These are phyloP conservation scores for Synergus itoensis DNA, from an alignment of 2,888 invertebrate genomes.

Conservation along the genomic window DNA sequence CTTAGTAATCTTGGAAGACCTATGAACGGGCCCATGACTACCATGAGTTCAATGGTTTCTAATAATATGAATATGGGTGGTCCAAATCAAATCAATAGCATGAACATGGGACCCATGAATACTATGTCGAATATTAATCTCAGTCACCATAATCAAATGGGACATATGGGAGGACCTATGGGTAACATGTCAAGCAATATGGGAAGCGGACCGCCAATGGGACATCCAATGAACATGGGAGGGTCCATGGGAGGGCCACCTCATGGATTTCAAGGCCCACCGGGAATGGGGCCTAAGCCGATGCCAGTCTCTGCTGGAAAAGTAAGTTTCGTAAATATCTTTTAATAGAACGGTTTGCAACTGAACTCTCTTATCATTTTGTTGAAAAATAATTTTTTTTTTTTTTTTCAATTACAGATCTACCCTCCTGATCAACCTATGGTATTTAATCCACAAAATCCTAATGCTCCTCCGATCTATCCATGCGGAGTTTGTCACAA, in stretches of 20 bases:
- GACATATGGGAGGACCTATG: conserved; percentile 78
- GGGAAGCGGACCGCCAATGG: conserved; percentile 79
- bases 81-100: conserved; percentile 83
- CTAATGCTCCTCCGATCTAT: conserved; percentile 98
- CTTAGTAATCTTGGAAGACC: conserved; percentile 80
- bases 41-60: conserved; percentile 82
- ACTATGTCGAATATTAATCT: conserved; percentile 79
- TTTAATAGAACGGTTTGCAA: not conserved
- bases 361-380: not conserved
- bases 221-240: conserved; percentile 77
- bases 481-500: conserved; percentile 99
- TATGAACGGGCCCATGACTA: conserved; percentile 87
- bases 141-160: conserved; percentile 76
- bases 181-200: conserved; percentile 80
- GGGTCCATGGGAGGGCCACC: conserved; percentile 79
- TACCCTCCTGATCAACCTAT: conserved; percentile 98
- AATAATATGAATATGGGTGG: conserved; percentile 77
- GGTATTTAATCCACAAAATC: conserved; percentile 99
- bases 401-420: conserved; percentile 74
- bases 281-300: conserved; percentile 88
- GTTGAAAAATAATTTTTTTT: conserved; percentile 17
- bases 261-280: conserved; percentile 79
- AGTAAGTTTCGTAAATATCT: conserved; percentile 78
- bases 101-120: conserved; percentile 88
- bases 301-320: conserved; percentile 95